Evolutionary conservation across 30 jellyfish, hydroid and myxozoan genomes (phyloP), one percentile per base, ranked within the genome.

Genomic region (Aurelia sp.): DNA sequence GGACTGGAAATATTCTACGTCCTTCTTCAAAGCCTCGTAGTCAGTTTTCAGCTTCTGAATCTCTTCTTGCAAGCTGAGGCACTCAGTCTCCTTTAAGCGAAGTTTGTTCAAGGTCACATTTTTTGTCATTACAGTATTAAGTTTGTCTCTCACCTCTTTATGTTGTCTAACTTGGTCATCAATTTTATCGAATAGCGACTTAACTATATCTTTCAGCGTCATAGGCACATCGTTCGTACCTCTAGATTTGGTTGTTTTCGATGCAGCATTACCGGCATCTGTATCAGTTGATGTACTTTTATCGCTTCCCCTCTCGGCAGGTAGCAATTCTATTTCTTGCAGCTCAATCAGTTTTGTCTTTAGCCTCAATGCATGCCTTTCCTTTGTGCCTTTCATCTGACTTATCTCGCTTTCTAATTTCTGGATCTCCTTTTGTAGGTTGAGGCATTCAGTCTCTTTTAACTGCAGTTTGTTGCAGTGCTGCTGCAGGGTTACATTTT

Each of bases 401-500:
- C 50, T 37, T 37, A 37, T 37, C 50, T 37, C 68, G 8, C 13
- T 17, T 11, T 59, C 23, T 23, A 19, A 23, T 22, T 30, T 13
- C 35, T 30, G 81, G 18, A 37, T 35, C 66, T 23, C 33, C 16
- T 68, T 17, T 21, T 35, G 27, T 13, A 68, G 31, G 61, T 11
- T 15, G n/a, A 8, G 51, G 67, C 55, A 64, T 21, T 64, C 74
- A 23, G 18, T 64, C 15, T 17, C 74, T 17, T 64, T 21, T 21
- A 21, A 64, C 30, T 11, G 74, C 12, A n/a, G 19, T 10, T 52
- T 53, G 23, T 31, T 22, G 19, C 11, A 44, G 12, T 72, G 17
- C 30, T 72, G 69, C 62, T 74, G 31, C 72, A 74, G 13, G 57
- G 57, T 27, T 13, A 50, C 55, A 74, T 19, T 74, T 35, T 74